phyloP scores from a whole-genome alignment of 1,140 invertebrate genomes.

The Dendroctonus ponderosae region DNA sequence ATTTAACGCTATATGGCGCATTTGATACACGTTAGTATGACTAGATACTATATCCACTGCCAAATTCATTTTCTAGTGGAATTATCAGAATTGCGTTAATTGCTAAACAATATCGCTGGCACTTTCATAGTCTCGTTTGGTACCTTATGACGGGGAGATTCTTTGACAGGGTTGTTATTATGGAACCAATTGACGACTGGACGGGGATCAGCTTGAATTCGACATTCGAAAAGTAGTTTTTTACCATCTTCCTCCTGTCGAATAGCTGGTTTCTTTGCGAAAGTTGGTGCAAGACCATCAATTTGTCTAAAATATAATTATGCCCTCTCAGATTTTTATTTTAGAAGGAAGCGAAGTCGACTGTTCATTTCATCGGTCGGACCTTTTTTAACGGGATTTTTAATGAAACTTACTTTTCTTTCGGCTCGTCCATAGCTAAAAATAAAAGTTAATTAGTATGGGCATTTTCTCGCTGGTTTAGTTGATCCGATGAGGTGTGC shows the following conservation, averaged over 20 bases:
- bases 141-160: constrained; percentile 81
- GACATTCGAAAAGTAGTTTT: constrained; percentile 92
- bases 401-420: constrained; percentile 69
- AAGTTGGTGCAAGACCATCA: constrained; percentile 95
- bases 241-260: constrained; percentile 96
- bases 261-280: constrained; percentile 95
- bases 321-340: neutral
- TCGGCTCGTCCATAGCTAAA: constrained; percentile 79
- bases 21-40: neutral
- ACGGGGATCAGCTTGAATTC: constrained; percentile 90
- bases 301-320: constrained; percentile 73
- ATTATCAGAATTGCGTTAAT: constrained; percentile 2
- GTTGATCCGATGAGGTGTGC: neutral
- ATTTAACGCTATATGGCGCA: neutral
- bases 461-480: neutral
- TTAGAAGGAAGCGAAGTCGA: neutral
- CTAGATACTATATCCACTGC: constrained; percentile 14
- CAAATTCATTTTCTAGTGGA: constrained; percentile 11
- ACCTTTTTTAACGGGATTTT: neutral
- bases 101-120: neutral
- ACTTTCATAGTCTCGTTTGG: constrained; percentile 1
- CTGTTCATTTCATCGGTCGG: neutral
- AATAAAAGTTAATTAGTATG: constrained; percentile 43
- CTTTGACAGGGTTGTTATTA: constrained; percentile 74
- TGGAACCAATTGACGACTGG: constrained; percentile 91